Percentiles rank a stretch among this genome's conserved stretches.
phyloP scores from a whole-genome alignment of 2,888 invertebrate species.

The Nycteola revayana region DNA sequence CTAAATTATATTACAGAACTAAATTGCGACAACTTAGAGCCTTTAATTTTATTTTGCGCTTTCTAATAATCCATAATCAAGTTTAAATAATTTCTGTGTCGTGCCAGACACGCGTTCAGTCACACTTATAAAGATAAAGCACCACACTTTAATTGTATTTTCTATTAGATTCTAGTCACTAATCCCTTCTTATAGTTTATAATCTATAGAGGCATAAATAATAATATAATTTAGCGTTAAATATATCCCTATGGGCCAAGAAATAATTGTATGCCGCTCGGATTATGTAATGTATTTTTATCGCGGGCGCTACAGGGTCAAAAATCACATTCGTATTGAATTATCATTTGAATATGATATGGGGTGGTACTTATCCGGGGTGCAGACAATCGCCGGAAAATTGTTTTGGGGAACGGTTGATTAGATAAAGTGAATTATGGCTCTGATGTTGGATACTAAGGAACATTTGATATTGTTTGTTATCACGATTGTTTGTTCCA shows the following conservation, averaged over 20 bases:
- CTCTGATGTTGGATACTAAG: conserved; percentile 45
- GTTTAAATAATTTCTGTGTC: conserved; percentile 53
- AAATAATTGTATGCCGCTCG: conserved; percentile 71
- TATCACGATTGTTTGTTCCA: conserved; percentile 25
- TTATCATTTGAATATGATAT: conserved; percentile 79
- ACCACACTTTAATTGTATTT: conserved; percentile 63
- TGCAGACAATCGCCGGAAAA: conserved; percentile 64
- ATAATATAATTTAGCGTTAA: conserved; percentile 45
- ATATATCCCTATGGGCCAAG: conserved; percentile 49
- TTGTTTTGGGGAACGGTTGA: conserved; percentile 62
- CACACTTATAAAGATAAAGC: conserved; percentile 58
- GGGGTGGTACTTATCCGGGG: conserved; percentile 59
- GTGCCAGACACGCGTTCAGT: conserved; percentile 61
- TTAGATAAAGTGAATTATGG: conserved; percentile 64
- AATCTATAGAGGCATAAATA: conserved; percentile 63
- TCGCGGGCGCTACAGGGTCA: conserved; percentile 58
- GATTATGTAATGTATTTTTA: conserved; percentile 59
- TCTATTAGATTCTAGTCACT: conserved; percentile 64
- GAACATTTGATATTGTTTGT: conserved; percentile 19
- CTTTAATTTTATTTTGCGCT: conserved; percentile 23
- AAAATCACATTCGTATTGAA: conserved; percentile 74
- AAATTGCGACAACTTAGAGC: conserved; percentile 22
- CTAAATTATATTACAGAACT: conserved; percentile 30
- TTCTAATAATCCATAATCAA: conserved; percentile 53
- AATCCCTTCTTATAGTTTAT: conserved; percentile 53